These are phyloP conservation scores for Anguilla obscura DNA, from an alignment of 2,797 vertebrate species.

Conservation along the genomic window DNA sequence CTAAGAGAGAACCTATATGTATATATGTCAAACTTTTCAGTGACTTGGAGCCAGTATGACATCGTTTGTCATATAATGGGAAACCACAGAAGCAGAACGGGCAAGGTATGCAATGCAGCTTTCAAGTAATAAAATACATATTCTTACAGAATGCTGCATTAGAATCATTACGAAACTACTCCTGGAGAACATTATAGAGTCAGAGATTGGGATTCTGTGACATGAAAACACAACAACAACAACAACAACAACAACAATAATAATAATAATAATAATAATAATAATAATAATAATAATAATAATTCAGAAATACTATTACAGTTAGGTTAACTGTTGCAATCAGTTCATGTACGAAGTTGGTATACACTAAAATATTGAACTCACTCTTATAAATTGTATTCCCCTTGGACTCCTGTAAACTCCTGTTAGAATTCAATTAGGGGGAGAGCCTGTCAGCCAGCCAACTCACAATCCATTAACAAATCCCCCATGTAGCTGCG, in stretches of 20 bases:
- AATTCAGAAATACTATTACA: neutral
- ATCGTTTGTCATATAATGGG: neutral
- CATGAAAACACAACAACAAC: neutral
- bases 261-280: too few species aligned
- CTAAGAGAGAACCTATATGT: neutral
- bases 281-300: too few species aligned
- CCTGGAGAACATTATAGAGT: neutral
- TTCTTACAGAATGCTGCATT: neutral
- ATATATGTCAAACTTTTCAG: neutral
- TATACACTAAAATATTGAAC: neutral
- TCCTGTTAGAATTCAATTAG: neutral
- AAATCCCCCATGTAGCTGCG: neutral
- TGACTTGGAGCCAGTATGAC: neutral
- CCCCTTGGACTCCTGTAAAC: neutral
- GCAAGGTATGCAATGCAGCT: neutral
- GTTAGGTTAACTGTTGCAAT: neutral
- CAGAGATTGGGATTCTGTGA: neutral
- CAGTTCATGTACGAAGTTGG: neutral
- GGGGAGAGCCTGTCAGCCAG: neutral
- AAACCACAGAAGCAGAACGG: neutral
- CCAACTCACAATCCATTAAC: neutral
- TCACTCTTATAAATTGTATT: neutral
- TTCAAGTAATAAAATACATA: neutral
- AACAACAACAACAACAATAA: too few species aligned
- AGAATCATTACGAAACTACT: neutral